Evolutionary conservation across 2,888 invertebrate genomes (phyloP).

Genomic region (Rhorus exstirpatorius): DNA sequence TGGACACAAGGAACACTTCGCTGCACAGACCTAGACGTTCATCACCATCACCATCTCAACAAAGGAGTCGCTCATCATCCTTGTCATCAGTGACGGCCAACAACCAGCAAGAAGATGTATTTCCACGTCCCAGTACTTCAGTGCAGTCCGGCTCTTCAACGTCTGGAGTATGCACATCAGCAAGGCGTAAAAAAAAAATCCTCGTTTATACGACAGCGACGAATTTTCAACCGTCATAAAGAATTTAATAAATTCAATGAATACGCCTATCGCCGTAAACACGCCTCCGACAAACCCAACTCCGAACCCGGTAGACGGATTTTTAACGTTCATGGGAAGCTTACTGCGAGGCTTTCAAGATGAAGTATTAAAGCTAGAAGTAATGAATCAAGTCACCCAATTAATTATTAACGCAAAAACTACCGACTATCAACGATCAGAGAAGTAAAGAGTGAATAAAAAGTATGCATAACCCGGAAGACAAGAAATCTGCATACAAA

Average conservation of each 20-base stretch:
- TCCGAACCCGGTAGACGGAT: slow-evolving; percentile 24
- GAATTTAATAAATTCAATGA: slow-evolving; percentile 9
- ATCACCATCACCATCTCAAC: not conserved
- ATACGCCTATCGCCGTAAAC: slow-evolving; percentile 4
- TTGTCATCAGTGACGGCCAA: not conserved
- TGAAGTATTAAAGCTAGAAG: slow-evolving; percentile 35
- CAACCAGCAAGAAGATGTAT: slow-evolving; percentile 4
- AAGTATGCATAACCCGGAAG: too few relatives aligned
- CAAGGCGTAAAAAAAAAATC: slow-evolving; percentile 18
- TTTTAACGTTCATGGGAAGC: slow-evolving; percentile 31
- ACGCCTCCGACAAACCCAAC: slow-evolving; percentile 1
- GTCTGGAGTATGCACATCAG: slow-evolving; percentile 27
- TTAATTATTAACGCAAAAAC: slow-evolving; percentile 35
- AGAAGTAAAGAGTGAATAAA: slow-evolving; percentile 2
- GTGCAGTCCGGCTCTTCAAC: slow-evolving; percentile 16
- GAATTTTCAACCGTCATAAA: not conserved
- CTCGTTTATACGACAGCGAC: slow-evolving; percentile 16
- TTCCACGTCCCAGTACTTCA: slow-evolving; percentile 10
- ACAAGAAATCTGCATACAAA: too few relatives aligned
- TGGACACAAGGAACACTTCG: not conserved
- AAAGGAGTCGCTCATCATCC: slow-evolving; percentile 15
- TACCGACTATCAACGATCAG: slow-evolving; percentile 25
- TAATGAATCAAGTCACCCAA: slow-evolving; percentile 38
- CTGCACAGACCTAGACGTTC: not conserved
- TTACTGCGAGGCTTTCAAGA: slow-evolving; percentile 29